Evolutionary conservation across 2,888 invertebrate genomes (phyloP).

Genomic region (Mythimna ferrago): DNA sequence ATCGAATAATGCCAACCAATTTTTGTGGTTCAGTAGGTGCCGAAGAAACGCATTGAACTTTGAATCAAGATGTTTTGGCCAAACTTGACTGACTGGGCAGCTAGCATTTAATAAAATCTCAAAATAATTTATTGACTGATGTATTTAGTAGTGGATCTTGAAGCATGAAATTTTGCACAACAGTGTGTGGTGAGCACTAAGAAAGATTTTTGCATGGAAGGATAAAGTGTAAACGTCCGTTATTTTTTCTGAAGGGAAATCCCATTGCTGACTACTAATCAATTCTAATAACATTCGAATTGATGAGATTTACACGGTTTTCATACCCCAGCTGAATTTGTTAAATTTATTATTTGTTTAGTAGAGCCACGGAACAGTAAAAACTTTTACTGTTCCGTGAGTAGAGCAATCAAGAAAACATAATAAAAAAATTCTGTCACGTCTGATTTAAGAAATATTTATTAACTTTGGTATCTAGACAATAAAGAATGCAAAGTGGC

Average conservation of each 20-base stretch:
- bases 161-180: background rate
- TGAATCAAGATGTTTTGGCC: constrained; percentile 20
- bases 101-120: constrained; percentile 1
- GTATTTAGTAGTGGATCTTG: background rate
- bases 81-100: constrained; percentile 3
- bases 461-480: too few relatives aligned
- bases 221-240: background rate
- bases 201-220: background rate
- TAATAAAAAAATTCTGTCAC: too few relatives aligned
- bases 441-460: too few relatives aligned
- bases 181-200: background rate
- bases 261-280: background rate
- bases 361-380: too few relatives aligned
- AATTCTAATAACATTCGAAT: background rate
- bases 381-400: too few relatives aligned
- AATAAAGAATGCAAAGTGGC: too few relatives aligned
- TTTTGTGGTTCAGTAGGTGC: constrained; percentile 29
- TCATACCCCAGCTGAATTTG: too few relatives aligned
- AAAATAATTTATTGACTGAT: background rate
- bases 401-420: too few relatives aligned
- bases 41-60: constrained; percentile 47
- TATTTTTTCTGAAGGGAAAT: background rate
- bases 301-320: too few relatives aligned
- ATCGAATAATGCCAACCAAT: constrained; percentile 59
- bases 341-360: too few relatives aligned